A percentile compares a stretch with the other conserved stretches of the same genome.
Conservation (phyloP, 2,888 invertebrate species). For the Torymus aiolomorphi region DNA sequence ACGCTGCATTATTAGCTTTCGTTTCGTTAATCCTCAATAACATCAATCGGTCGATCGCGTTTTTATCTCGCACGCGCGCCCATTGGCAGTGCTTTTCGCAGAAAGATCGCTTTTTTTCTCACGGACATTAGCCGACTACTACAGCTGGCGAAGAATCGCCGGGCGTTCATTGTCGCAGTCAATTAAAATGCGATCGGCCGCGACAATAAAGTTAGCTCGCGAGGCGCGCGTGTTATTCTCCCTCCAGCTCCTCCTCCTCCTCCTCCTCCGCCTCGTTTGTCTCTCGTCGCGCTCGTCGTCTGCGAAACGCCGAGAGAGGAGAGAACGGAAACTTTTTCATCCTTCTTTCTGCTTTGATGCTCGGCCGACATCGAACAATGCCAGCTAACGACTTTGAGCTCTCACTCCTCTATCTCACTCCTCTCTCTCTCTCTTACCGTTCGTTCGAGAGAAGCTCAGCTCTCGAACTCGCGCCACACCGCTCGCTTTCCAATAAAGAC, state of each 20-base stretch:
- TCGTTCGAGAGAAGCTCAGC: conserved; percentile 1
- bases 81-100: too few species aligned
- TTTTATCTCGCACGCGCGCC: background rate
- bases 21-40: conserved; percentile 10
- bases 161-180: conserved; percentile 34
- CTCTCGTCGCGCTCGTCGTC: conserved; percentile 3
- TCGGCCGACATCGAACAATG: conserved; percentile 54
- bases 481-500: conserved; percentile 73
- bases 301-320: conserved; percentile 27
- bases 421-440: conserved; percentile 3
- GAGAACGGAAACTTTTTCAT: conserved; percentile 47
- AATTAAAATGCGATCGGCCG: conserved; percentile 52
- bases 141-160: background rate
- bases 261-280: background rate
- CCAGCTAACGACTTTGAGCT: conserved; percentile 53
- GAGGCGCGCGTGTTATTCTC: conserved; percentile 26
- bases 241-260: background rate
- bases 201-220: conserved; percentile 46
- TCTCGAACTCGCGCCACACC: conserved; percentile 60
- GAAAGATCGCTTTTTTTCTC: conserved; percentile 24
- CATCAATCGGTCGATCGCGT: conserved; percentile 22
- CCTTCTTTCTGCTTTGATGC: conserved; percentile 53
- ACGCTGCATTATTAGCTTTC: background rate
- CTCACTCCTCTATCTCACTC: conserved; percentile 6
- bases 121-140: conserved; percentile 34